Percentiles rank a stretch among this genome's conserved stretches.
Conservation (phyloP, 2,113 vertebrate species). For the Mobula hypostoma region DNA sequence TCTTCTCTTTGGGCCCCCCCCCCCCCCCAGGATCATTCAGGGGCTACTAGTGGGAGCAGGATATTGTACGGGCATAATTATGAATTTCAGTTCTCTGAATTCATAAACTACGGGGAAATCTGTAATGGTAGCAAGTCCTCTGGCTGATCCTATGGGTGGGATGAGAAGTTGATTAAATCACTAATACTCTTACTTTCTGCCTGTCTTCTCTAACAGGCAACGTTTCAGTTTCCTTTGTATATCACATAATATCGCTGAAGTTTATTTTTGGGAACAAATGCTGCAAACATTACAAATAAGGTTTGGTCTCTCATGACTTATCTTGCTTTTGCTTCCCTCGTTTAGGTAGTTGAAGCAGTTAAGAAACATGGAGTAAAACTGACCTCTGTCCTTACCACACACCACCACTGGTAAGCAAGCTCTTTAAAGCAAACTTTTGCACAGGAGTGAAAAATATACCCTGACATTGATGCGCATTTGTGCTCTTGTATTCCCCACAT, state of each 20-base stretch:
- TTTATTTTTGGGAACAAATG: not conserved
- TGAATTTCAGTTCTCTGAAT: too few species aligned
- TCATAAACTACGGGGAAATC: too few species aligned
- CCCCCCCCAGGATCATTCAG: too few species aligned
- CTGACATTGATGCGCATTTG: not conserved
- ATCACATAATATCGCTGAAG: not conserved
- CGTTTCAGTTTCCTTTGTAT: not conserved
- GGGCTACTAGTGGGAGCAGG: too few species aligned
- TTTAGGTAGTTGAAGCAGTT: conserved; percentile 81
- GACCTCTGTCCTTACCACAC: conserved; percentile 85
- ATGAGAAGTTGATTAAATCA: too few species aligned
- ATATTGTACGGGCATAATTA: too few species aligned
- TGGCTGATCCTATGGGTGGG: too few species aligned
- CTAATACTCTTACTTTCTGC: not conserved
- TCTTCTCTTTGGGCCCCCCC: too few species aligned
- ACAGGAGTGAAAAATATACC: not conserved
- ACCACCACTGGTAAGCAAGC: conserved; percentile 84
- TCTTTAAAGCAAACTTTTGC: not conserved
- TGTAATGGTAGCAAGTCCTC: too few species aligned
- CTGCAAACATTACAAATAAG: not conserved
- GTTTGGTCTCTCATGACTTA: not conserved
- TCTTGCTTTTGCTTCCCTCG: not conserved
- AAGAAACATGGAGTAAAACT: conserved; percentile 79
- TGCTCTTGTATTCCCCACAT: too few species aligned
- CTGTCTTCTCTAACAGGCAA: not conserved